Base-by-base conservation (phyloP, 2,113 vertebrate genomes). In the Mustela nigripes region DNA sequence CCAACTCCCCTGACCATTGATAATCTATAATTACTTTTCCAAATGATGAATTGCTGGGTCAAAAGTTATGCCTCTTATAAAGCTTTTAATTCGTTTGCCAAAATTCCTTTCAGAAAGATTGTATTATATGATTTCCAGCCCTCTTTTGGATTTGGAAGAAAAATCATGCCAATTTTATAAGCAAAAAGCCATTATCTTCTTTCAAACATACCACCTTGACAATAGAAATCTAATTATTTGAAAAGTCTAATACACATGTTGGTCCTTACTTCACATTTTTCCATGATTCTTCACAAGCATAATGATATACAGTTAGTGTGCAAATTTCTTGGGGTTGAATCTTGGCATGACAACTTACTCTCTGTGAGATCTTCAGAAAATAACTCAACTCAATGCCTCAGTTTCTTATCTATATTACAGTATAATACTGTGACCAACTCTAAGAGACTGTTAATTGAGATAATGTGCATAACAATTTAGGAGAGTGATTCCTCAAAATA, bases 81-180 rank as follows among this genome's bases (percentile, higher is more conserved):
- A 95, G 5, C n/a, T 89, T 79, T 95, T 65, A 94, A 78, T 80
- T 60, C 2, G 67, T 80, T 88, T 84, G 10, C 24, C 63, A 87
- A 91, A 88, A 74, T 91, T 92, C 1, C 28, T 94, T 95, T 88
- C 33, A 53, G 4, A 94, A 9, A 78, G n/a, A 53, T 78, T 95
- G 4, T 21, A 60, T 82, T 78, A 91, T 39, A 84, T 87, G 31
- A 91, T 63, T 83, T 56, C 21, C 9, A 85, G 63, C 12, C 11
- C 31, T 53, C 73, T 67, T 0, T 82, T 10, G 10, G 4, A 3
- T 90, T 76, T 53, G 3, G 4, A 15, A 33, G 1, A 80, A 85
- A 96, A 90, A 82, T n/a, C 6, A 73, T 45, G n/a, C 31, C 18
- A 86, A 76, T 76, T 65, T 67, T 78, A 58, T 63, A 90, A 62